These are phyloP conservation scores for Apotomis capreana DNA, from an alignment of 2,888 invertebrate species.

Conservation along the genomic window DNA sequence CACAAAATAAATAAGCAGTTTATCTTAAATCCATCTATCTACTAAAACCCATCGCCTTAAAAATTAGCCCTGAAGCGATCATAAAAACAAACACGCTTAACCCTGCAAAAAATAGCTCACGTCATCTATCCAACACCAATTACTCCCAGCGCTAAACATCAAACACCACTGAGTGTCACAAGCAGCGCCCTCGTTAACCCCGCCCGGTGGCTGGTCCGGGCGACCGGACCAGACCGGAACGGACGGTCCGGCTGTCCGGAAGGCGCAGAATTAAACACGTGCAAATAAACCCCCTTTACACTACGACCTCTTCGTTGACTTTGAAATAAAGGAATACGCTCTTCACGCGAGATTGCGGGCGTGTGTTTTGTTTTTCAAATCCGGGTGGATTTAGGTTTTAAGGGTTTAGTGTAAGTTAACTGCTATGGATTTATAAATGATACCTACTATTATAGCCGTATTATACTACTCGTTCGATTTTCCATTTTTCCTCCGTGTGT, in stretches of 20 bases:
- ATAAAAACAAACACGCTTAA: constrained; percentile 10
- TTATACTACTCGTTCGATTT: no score
- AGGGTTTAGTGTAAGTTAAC: background rate
- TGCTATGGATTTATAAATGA: no score
- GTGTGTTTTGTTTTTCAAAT: constrained; percentile 27
- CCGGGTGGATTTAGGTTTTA: background rate
- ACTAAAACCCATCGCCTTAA: background rate
- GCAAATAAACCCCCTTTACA: constrained; percentile 50
- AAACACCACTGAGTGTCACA: constrained; percentile 36
- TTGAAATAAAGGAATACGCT: constrained; percentile 36
- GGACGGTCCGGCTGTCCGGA: constrained; percentile 28
- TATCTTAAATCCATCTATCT: no score
- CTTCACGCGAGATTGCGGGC: constrained; percentile 31
- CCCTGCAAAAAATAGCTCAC: constrained; percentile 14
- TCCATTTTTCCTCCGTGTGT: no score
- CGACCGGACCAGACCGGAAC: background rate
- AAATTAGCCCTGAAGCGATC: background rate
- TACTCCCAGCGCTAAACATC: constrained; percentile 38
- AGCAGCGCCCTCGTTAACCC: constrained; percentile 53
- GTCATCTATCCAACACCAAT: constrained; percentile 33
- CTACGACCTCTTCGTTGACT: constrained; percentile 34
- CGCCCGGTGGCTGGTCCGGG: background rate
- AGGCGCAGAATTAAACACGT: constrained; percentile 57
- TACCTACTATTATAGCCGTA: no score
- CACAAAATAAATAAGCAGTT: no score